These are phyloP conservation scores for Theodoxus fluviatilis DNA, from an alignment of 2,888 invertebrate species.

Conservation along the genomic window DNA sequence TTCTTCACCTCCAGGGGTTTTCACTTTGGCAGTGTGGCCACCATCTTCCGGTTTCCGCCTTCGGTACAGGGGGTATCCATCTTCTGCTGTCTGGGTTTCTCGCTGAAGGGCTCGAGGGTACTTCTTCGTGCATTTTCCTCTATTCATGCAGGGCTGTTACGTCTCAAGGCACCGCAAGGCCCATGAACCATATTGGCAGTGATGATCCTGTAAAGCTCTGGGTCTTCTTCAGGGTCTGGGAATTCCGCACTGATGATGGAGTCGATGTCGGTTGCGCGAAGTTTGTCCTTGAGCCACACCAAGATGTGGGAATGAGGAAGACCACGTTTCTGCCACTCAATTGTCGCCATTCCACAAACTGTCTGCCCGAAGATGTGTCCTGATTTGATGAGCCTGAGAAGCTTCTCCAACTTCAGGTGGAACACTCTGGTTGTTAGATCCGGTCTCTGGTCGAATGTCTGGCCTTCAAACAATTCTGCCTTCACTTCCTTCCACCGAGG, in stretches of 20 bases:
- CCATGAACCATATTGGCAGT: constrained; percentile 43
- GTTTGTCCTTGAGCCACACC: constrained; percentile 42
- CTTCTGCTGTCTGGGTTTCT: constrained; percentile 45
- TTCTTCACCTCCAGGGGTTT: neutral
- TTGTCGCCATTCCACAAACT: constrained; percentile 39
- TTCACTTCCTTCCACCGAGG: constrained; percentile 33
- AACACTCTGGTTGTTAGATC: constrained; percentile 33
- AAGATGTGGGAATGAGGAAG: constrained; percentile 51
- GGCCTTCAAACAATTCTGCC: constrained; percentile 25
- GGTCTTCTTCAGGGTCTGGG: constrained; percentile 36
- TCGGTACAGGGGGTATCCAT: constrained; percentile 61
- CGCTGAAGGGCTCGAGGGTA: constrained; percentile 48
- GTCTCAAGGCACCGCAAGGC: constrained; percentile 37
- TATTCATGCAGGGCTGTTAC: constrained; percentile 56
- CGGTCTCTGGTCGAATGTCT: constrained; percentile 25
- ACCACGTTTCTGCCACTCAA: constrained; percentile 60
- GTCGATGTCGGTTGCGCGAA: constrained; percentile 28
- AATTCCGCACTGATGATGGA: constrained; percentile 37
- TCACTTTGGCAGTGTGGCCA: constrained; percentile 7
- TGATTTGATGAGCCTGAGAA: constrained; percentile 27
- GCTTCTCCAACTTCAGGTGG: constrained; percentile 27
- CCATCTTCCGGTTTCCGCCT: constrained; percentile 34
- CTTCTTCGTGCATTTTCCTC: constrained; percentile 61
- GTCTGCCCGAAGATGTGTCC: constrained; percentile 40
- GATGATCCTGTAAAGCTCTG: constrained; percentile 35